Conservation (phyloP, 2,888 invertebrate species). For the Pandemis cinnamomeana region DNA sequence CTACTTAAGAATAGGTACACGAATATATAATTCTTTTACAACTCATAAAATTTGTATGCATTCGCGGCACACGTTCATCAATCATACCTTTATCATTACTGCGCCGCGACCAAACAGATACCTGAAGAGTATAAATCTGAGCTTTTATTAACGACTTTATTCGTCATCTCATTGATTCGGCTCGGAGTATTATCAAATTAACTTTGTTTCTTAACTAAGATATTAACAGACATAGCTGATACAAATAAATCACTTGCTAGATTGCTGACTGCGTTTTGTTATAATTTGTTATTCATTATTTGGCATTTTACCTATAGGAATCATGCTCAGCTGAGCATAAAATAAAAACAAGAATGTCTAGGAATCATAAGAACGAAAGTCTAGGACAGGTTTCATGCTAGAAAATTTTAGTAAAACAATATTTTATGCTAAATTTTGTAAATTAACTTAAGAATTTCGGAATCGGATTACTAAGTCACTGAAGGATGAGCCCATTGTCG, state of each 20-base stretch:
- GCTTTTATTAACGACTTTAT: constrained; percentile 8
- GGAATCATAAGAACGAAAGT: not conserved
- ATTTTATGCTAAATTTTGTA: too few relatives aligned
- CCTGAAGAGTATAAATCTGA: not conserved
- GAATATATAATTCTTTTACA: not conserved
- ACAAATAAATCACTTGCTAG: not conserved
- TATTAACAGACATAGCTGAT: too few relatives aligned
- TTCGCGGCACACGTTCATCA: constrained; percentile 3
- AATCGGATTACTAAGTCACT: not conserved
- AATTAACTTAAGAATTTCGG: too few relatives aligned
- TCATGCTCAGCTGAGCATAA: constrained; percentile 33
- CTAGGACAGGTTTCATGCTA: not conserved
- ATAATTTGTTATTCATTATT: constrained; percentile 18
- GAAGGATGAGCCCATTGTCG: not conserved
- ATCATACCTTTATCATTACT: constrained; percentile 13
- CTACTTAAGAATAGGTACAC: not conserved
- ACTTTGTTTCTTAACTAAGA: not conserved
- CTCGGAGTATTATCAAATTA: not conserved
- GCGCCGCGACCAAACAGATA: not conserved
- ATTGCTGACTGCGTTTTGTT: not conserved
- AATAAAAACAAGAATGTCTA: constrained; percentile 24
- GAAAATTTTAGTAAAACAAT: not conserved
- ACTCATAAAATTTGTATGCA: not conserved
- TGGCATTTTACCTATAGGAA: constrained; percentile 36
- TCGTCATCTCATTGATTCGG: not conserved